phyloP scores from a whole-genome alignment of 2,113 vertebrate species.

The Edolisoma coerulescens region DNA sequence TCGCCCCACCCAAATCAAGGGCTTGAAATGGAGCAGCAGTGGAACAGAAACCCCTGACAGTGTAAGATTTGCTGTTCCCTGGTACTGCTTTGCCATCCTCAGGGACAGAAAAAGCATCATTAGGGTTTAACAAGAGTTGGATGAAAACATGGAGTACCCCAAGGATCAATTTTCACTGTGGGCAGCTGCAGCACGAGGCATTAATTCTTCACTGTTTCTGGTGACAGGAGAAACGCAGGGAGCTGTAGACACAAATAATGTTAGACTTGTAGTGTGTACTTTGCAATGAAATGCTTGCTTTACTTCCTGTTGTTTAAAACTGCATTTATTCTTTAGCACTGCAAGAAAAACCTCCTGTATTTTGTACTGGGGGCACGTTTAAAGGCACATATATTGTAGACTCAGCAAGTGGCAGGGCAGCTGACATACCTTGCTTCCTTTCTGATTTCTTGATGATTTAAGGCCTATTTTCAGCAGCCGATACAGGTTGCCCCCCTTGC shows the following conservation, averaged over 20 bases:
- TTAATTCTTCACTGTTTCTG: constrained; percentile 35
- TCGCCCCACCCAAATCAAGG: background rate
- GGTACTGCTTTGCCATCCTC: background rate
- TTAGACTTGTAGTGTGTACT: background rate
- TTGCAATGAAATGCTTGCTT: constrained; percentile 52
- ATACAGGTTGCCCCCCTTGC: background rate
- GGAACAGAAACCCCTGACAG: background rate
- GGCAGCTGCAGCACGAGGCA: constrained; percentile 22
- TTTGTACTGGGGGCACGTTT: background rate
- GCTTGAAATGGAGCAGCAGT: background rate
- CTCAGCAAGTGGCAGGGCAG: constrained; percentile 45
- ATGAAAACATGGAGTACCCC: constrained; percentile 43
- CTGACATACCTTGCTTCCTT: constrained; percentile 46
- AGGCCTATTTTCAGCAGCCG: constrained; percentile 41
- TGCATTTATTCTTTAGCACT: constrained; percentile 48
- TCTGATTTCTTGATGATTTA: constrained; percentile 55
- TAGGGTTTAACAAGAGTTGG: constrained; percentile 18
- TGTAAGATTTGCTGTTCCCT: background rate
- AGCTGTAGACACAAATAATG: constrained; percentile 41
- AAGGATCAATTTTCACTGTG: constrained; percentile 49
- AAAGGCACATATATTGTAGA: constrained; percentile 36
- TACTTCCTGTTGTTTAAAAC: constrained; percentile 62
- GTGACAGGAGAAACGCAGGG: background rate
- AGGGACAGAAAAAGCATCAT: constrained; percentile 20
- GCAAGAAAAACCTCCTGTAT: constrained; percentile 32